Evolutionary conservation across 2,113 vertebrate genomes (phyloP).

Genomic region (Eupsittula cactorum): DNA sequence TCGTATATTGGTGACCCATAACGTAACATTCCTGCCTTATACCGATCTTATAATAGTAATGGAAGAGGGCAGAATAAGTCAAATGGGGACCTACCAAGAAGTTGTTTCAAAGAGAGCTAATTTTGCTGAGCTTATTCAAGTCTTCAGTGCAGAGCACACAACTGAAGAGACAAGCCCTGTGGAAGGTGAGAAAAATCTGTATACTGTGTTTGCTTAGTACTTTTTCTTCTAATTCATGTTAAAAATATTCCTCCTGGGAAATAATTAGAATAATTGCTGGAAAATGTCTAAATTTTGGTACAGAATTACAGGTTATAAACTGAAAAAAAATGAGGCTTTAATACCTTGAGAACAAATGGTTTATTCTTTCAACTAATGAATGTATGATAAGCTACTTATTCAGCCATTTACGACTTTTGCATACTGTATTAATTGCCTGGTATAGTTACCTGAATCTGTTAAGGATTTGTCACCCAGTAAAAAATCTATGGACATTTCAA

Average conservation of each 20-base stretch:
- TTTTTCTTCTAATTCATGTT: background rate
- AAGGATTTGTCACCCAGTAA: background rate
- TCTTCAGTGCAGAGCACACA: background rate
- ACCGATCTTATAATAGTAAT: constrained; percentile 51
- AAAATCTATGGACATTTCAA: background rate
- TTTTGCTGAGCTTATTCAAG: constrained; percentile 40
- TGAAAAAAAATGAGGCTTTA: background rate
- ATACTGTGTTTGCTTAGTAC: background rate
- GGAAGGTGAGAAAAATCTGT: background rate
- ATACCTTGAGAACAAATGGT: background rate
- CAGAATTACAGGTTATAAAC: background rate
- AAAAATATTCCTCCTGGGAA: background rate
- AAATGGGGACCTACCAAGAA: constrained; percentile 54
- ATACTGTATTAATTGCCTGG: background rate
- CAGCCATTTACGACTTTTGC: background rate
- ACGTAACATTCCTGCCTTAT: constrained; percentile 37
- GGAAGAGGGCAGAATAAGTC: constrained; percentile 37
- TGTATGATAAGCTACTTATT: background rate
- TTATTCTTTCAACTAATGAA: background rate
- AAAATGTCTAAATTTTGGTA: background rate
- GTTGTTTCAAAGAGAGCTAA: constrained; percentile 14
- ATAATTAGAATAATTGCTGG: background rate
- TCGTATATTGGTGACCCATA: constrained; percentile 63
- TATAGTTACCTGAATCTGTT: background rate
- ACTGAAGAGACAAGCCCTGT: background rate